phyloP scores from a whole-genome alignment of 2,888 invertebrate species.

The Orthosia cruda region DNA sequence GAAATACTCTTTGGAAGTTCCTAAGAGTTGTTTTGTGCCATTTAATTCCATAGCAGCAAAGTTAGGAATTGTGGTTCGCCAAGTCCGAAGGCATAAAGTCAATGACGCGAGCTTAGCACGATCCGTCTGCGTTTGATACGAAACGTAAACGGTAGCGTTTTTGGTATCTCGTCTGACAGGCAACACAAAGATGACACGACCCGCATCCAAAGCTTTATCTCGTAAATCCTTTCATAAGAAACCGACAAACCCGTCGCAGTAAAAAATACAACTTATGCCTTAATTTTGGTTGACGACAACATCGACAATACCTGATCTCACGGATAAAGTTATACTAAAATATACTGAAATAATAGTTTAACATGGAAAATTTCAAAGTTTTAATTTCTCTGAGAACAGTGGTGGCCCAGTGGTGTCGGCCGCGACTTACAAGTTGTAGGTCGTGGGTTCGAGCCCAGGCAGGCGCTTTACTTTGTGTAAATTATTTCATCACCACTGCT shows the following conservation, averaged over 20 bases:
- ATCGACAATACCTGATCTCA: background rate
- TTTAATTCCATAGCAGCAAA: conserved; percentile 11
- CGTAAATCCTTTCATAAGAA: conserved; percentile 48
- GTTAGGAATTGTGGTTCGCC: conserved; percentile 12
- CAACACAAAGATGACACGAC: conserved; percentile 38
- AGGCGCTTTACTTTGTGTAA: too few species aligned
- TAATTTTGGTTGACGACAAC: conserved; percentile 8
- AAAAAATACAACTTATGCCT: conserved; percentile 4
- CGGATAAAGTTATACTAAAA: background rate
- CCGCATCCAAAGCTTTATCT: conserved; percentile 48
- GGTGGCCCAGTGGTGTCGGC: too few species aligned
- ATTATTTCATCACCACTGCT: too few species aligned
- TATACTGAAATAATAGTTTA: too few species aligned
- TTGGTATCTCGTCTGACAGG: conserved; percentile 40
- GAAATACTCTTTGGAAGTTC: conserved; percentile 20
- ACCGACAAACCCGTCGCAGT: background rate
- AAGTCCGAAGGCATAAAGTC: conserved; percentile 19
- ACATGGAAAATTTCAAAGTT: too few species aligned
- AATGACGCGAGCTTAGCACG: conserved; percentile 6
- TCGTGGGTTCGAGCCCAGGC: too few species aligned
- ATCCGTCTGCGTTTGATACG: conserved; percentile 38
- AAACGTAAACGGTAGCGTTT: conserved; percentile 30
- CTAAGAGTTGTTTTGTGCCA: conserved; percentile 18
- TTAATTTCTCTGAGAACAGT: too few species aligned
- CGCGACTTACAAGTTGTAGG: too few species aligned